Evolutionary conservation across 2,113 vertebrate genomes (phyloP).

Genomic region (Pica pica): DNA sequence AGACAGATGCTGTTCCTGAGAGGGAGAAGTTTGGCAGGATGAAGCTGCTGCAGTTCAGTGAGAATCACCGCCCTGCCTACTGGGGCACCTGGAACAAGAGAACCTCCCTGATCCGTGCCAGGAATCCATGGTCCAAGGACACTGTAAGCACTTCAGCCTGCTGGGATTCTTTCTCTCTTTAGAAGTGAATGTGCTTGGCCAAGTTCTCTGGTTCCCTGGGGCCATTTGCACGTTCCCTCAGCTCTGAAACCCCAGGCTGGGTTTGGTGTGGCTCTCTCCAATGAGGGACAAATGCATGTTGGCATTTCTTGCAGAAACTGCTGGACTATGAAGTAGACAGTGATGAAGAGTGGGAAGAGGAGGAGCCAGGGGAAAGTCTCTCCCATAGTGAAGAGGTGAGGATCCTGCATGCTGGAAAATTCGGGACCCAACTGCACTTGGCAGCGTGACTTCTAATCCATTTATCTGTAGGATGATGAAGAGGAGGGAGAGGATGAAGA

Average conservation of each 20-base stretch:
- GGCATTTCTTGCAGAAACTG: constrained; percentile 70
- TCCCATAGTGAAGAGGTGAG: constrained; percentile 96
- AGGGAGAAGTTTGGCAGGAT: constrained; percentile 81
- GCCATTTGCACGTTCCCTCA: neutral
- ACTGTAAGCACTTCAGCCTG: constrained; percentile 66
- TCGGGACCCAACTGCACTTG: fast-evolving
- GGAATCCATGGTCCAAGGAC: constrained; percentile 85
- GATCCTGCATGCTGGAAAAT: fast-evolving
- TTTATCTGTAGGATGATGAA: constrained; percentile 83
- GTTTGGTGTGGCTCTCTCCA: neutral
- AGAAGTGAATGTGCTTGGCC: neutral
- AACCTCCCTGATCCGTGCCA: constrained; percentile 73
- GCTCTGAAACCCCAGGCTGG: neutral
- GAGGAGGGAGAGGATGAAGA: constrained; percentile 91
- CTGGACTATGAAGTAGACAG: constrained; percentile 97
- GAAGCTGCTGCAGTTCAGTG: constrained; percentile 93
- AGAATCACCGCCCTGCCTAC: constrained; percentile 93
- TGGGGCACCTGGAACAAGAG: constrained; percentile 96
- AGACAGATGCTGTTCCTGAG: constrained; percentile 72
- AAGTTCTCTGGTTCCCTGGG: neutral
- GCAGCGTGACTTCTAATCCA: neutral
- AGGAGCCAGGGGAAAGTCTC: constrained; percentile 95
- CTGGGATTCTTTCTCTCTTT: neutral
- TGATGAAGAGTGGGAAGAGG: constrained; percentile 98
- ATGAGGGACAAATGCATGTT: neutral